These are phyloP conservation scores for Porphyrio hochstetteri DNA, from an alignment of 2,113 vertebrate genomes.

Conservation along the genomic window DNA sequence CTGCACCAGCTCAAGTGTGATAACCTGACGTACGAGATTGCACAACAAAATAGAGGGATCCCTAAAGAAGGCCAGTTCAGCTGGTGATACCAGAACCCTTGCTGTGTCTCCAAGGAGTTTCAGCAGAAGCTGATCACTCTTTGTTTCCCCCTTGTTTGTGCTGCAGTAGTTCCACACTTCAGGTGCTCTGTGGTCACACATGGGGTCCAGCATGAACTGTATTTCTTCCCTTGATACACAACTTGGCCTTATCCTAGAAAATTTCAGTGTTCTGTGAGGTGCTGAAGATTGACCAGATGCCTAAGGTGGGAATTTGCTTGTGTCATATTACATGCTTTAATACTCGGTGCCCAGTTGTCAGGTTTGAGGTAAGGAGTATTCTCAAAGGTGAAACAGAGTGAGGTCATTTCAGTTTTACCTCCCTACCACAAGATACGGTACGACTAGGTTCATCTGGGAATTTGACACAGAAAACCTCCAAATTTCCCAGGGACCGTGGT, in stretches of 20 bases:
- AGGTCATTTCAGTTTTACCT: neutral
- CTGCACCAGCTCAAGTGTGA: neutral
- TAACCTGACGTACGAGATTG: neutral
- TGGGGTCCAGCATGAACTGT: accelerated
- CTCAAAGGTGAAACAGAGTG: neutral
- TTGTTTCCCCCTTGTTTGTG: neutral
- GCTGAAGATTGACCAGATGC: neutral
- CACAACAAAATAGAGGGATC: neutral
- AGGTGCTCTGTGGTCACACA: neutral
- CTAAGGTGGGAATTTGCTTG: neutral
- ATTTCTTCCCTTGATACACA: neutral
- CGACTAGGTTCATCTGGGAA: neutral
- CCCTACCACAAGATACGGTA: neutral
- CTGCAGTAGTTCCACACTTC: neutral
- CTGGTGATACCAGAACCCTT: neutral
- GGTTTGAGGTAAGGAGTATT: neutral
- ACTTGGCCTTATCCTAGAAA: neutral
- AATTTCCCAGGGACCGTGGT: neutral
- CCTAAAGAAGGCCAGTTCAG: neutral
- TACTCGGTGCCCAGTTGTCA: neutral
- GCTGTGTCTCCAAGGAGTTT: neutral
- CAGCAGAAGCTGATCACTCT: neutral
- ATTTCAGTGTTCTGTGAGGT: neutral
- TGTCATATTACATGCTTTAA: neutral
- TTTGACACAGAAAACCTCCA: neutral